Evolutionary conservation across 2,113 vertebrate species (phyloP), one percentile per base, ranked within the genome.

Genomic region (Triplophysa siluroides): DNA sequence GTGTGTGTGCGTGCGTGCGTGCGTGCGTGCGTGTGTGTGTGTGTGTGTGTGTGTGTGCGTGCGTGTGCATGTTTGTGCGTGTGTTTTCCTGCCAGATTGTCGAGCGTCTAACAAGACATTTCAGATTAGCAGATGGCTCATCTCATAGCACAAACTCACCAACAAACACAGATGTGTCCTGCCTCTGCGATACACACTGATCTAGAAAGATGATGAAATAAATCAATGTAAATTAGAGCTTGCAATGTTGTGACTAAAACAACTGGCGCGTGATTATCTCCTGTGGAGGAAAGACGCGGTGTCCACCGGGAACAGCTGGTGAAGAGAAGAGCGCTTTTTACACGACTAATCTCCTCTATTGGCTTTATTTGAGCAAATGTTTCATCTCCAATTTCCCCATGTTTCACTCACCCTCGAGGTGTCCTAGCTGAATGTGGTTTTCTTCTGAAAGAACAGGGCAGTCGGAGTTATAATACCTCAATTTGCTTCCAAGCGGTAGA

Each of bases 121-220:
- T 84, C 76, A 81, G 74, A 89, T 83, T 84, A 90, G 74, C 90
- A 91, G 89, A 89, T 90, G 88, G 88, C 83, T 64, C 16, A 78
- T 84, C 70, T 78, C 75, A 86, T 82, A 84, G 66, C 74, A 82
- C 14, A 12, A 65, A 54, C 74, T 52, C 62, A 69, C 82, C 72
- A 45, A 66, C 54, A 77, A 63, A 68, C 23, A 43, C 75, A 79
- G 11, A 56, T 16, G 45, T 26, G 62, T 66, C 11, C 58, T 64
- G 26, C 72, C 65, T 79, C 12, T 16, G 14, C 14, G 47, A 50
- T 50, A 50, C 47, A 50, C 47, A 50, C 47, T 16, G 47, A 12
- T 50, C 47, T 50, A 50, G 47, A 50, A 16, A 50, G n/a, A 58
- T 58, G 8, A 58, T 52, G 50, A 52, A 52, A 18, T 18, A 21